Evolutionary conservation across 2,797 vertebrate species (phyloP).

Genomic region (Meriones psammophilus): DNA sequence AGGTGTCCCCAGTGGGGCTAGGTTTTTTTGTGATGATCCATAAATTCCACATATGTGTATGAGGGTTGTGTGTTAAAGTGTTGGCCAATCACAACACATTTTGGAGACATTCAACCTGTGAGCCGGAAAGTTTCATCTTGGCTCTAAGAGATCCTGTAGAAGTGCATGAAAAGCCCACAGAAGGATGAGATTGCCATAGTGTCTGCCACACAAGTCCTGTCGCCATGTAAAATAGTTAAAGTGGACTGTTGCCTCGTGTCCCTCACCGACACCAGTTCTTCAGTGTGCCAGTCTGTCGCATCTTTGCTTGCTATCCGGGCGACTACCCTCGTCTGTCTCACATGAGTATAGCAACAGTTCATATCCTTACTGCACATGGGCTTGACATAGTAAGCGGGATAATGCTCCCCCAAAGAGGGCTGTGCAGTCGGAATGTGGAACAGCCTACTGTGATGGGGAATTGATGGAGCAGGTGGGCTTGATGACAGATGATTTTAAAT

Average conservation of each 20-base stretch:
- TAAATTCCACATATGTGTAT: not conserved
- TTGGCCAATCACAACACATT: not conserved
- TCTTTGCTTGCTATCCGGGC: not conserved
- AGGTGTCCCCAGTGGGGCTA: not conserved
- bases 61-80: not conserved
- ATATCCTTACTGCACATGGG: not conserved
- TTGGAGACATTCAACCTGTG: not conserved
- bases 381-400: not conserved
- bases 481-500: not conserved
- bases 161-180: not conserved
- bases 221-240: not conserved
- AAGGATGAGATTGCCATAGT: no score
- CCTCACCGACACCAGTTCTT: not conserved
- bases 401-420: not conserved
- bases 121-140: not conserved
- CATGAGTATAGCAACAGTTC: not conserved
- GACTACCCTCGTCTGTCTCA: not conserved
- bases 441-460: not conserved
- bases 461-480: not conserved
- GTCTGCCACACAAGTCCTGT: not conserved
- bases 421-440: not conserved
- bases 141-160: rapidly evolving
- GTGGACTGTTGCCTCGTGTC: not conserved
- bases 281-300: not conserved
- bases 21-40: not conserved